Base-by-base conservation (phyloP, 2,888 invertebrate species). In the Agapetus fuscipes region DNA sequence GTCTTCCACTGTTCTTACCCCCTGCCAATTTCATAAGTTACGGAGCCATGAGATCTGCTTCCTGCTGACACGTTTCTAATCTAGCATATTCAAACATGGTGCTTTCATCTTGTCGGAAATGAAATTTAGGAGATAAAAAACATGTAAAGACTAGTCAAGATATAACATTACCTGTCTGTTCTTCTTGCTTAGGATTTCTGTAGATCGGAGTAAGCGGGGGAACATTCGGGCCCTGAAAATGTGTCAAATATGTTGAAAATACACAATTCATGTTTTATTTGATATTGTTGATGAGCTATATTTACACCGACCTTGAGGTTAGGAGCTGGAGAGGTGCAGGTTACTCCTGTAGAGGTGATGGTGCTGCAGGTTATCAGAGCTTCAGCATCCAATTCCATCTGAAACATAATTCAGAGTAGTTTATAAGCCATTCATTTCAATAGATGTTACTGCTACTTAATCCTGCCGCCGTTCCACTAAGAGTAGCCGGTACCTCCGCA, bases 291-390 rank as follows among this genome's bases (percentile, higher is more conserved):
- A 15, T 14, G 14, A 28, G 28, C 5, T n/a, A 20, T 20, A 20
- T 20, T 20, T 20, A n/a, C 17, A 30, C 10, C 6, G 4, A 43
- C 43, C 28, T 43, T 43, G 5, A 30, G 11, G 25, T 17, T 32
- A 12, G 30, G 39, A 16, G 31, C 28, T 0, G 62, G 64, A 0
- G 60, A 60, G 34, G 60, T 66, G 42, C 63, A 66, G 39, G 69
- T 62, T 28, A 68, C 56, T 34, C 69, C 68, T 1, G 64, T 62
- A 0, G 69, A 60, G 0, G 66, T 66, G 31, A 69, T 68, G 1
- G 70, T 67, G 0, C 67, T 66, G 45, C 69, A 69, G 48, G 67
- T 67, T 49, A 70, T 70, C 34, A 70, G 49, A 1, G 66, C 61
- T 46, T 70, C 70, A 0, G 70, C 69, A 37, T 70, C 70, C 25